Evolutionary conservation across 2,888 invertebrate genomes (phyloP), one percentile per base, ranked within the genome.

Genomic region (Leucophora obtusa): DNA sequence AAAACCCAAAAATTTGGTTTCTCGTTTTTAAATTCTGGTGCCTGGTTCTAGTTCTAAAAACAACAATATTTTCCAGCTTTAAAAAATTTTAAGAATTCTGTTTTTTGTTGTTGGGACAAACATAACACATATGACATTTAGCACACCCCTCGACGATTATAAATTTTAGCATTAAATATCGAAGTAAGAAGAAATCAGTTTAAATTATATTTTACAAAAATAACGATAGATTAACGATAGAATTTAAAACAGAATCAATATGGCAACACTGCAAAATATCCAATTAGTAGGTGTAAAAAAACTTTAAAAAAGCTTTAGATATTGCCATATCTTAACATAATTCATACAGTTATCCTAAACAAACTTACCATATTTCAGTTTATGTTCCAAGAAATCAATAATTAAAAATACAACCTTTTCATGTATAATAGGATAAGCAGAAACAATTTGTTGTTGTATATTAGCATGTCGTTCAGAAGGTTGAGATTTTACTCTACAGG

Each of bases 371-470:
- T 87, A 87, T 63, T 83, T 71, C 2, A 76, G 72, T 88, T 94
- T 94, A 85, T 93, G 92, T 76, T 93, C 92, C 62, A 95, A 89
- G 88, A 94, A 95, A 76, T 92, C 91, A 5, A 93, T 91, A 86
- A 93, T 93, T 3, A 95, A 88, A 2, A 92, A 88, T 2, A 95
- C 82, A n/a, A 92, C 93, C 71, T 93, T 91, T 86, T 94, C 94
- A 83, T 95, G 95, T 82, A 95, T 91, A 4, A 95, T 77, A 0
- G 95, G 94, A 86, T 94, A 94, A 0, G 92, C 92, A 0, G 94
- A 93, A 0, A 89, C 90, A 5, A 88, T 86, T 83, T 90, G 87
- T 35, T 85, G 47, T 17, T 83, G 80, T 50, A 90, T 89, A 18
- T 43, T 6, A 0, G 24, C 38, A 65, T 84, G 76, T 0, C 87